Percentiles rank a stretch among this genome's conserved stretches.
Evolutionary conservation across 2,797 vertebrate species (phyloP).

Genomic region (Liasis olivaceus): DNA sequence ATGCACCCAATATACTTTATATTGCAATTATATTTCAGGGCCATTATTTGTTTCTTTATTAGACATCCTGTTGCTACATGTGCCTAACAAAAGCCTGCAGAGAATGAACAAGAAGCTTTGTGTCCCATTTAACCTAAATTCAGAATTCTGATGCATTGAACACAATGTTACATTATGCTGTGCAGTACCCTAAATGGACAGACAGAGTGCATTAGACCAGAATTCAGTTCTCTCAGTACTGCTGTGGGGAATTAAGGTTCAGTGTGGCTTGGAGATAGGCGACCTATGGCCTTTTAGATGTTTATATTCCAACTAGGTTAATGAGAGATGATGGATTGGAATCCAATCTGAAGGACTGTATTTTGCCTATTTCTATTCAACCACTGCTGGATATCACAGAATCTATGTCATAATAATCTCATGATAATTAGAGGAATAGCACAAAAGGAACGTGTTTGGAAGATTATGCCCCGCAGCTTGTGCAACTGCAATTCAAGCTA

Average conservation of each 20-base stretch:
- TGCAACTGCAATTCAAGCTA: neutral
- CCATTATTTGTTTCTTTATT: neutral
- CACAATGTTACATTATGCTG: neutral
- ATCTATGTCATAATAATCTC: neutral
- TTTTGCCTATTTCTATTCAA: neutral
- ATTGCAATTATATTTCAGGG: neutral
- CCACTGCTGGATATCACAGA: neutral
- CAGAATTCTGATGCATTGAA: neutral
- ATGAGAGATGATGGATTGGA: neutral
- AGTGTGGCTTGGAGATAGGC: neutral
- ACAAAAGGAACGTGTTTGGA: neutral
- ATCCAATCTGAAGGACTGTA: neutral
- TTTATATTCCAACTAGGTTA: neutral
- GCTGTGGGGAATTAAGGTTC: fast-evolving
- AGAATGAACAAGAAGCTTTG: neutral
- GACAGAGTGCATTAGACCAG: neutral
- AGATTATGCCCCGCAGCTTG: neutral
- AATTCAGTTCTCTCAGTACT: conserved; percentile 1
- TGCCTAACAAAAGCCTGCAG: neutral
- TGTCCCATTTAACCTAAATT: neutral
- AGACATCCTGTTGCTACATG: conserved; percentile 27
- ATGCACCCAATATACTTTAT: neutral
- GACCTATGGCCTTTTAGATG: neutral
- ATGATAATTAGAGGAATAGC: too few relatives aligned
- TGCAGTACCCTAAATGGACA: neutral